Evolutionary conservation across 2,113 vertebrate genomes (phyloP).

Genomic region (Hippolais icterina): DNA sequence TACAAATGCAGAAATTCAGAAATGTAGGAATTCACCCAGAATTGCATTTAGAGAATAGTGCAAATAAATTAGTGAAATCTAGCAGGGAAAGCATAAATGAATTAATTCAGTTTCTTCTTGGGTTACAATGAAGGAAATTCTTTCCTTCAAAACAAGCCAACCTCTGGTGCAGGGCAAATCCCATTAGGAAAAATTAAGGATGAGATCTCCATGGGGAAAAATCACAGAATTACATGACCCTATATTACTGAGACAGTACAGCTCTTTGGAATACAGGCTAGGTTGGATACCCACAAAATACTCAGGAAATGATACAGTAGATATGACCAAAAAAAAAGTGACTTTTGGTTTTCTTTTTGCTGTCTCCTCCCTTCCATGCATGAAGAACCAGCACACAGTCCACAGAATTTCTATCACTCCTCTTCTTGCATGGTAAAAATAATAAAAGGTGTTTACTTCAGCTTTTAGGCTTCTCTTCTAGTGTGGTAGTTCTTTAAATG

Average conservation of each 20-base stretch:
- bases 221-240: accelerated
- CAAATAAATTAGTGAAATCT: neutral
- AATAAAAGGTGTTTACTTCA: neutral
- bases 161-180: neutral
- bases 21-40: neutral
- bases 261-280: neutral
- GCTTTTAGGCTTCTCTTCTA: neutral
- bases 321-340: neutral
- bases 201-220: neutral
- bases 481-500: neutral
- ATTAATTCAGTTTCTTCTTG: neutral
- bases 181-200: neutral
- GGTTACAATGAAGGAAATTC: neutral
- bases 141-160: neutral
- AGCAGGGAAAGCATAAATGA: neutral
- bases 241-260: neutral
- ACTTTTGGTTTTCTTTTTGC: neutral
- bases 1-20: neutral
- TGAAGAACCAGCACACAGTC: neutral
- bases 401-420: neutral
- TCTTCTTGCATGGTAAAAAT: neutral
- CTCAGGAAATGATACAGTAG: accelerated
- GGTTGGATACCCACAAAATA: neutral
- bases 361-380: neutral
- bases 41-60: neutral